phyloP scores from a whole-genome alignment of 2,113 vertebrate genomes.

The Muscicapa adusta region DNA sequence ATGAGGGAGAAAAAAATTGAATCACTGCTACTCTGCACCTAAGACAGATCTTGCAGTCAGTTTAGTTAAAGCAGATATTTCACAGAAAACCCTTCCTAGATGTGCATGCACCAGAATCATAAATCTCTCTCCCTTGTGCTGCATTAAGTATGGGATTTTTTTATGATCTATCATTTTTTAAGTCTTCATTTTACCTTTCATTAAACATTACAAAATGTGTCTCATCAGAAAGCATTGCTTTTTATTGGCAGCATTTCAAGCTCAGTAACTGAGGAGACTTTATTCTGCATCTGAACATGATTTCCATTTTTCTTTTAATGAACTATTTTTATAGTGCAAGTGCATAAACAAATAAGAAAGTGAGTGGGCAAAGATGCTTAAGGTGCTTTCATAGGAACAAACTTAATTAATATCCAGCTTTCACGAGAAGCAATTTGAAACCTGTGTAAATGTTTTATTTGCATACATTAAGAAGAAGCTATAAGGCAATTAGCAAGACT shows the following conservation, averaged over 20 bases:
- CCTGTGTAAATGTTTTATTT: background rate
- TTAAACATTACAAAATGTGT: constrained; percentile 35
- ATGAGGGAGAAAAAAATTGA: background rate
- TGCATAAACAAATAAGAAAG: constrained; percentile 46
- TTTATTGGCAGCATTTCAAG: constrained; percentile 51
- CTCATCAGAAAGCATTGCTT: constrained; percentile 34
- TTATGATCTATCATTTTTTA: background rate
- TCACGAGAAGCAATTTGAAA: constrained; percentile 6
- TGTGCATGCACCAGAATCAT: background rate
- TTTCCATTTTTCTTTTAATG: constrained; percentile 29
- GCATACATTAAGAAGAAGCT: background rate
- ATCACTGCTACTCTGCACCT: background rate
- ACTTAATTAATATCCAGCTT: constrained; percentile 38
- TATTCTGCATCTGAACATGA: background rate
- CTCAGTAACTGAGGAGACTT: background rate
- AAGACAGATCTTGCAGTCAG: background rate
- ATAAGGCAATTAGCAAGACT: constrained; percentile 13
- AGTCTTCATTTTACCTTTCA: constrained; percentile 53
- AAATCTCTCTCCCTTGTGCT: background rate
- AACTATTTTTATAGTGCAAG: constrained; percentile 21
- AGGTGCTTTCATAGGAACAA: constrained; percentile 23
- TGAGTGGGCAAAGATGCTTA: background rate
- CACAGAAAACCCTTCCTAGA: background rate
- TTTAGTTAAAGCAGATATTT: background rate
- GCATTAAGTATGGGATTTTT: background rate